Evolutionary conservation across 1,140 invertebrate species (phyloP).

Genomic region (Pachyrhynchus sulphureomaculatus): DNA sequence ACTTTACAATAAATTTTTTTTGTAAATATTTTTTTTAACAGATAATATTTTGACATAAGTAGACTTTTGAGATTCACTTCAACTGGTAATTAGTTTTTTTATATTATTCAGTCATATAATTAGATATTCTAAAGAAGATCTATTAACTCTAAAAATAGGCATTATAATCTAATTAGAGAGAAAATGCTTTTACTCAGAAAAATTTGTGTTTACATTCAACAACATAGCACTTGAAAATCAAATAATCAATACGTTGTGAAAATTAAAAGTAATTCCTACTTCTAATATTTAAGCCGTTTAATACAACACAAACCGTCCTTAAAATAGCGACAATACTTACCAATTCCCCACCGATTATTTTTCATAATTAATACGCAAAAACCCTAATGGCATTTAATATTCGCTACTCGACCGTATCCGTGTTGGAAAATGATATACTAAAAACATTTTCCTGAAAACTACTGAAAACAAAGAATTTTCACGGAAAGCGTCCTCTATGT

Average conservation of each 20-base stretch:
- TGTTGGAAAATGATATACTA: neutral
- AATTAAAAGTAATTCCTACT: neutral
- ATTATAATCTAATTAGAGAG: no score
- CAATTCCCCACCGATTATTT: slow-evolving; percentile 14
- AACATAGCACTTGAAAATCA: slow-evolving; percentile 12
- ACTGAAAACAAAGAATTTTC: slow-evolving; percentile 5
- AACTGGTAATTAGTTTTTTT: no score
- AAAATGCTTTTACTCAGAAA: no score
- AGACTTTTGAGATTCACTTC: no score
- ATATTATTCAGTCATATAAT: no score
- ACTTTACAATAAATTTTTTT: no score
- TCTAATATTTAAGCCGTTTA: no score
- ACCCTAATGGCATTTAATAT: neutral
- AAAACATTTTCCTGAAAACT: neutral
- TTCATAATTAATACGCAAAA: slow-evolving; percentile 8
- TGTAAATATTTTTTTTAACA: no score
- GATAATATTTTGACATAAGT: no score
- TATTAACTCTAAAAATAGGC: no score
- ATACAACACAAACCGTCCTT: neutral
- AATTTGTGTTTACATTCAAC: slow-evolving; percentile 21
- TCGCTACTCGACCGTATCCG: neutral
- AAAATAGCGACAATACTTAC: neutral
- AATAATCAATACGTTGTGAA: slow-evolving; percentile 13
- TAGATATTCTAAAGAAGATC: no score
- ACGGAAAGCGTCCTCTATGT: neutral